Evolutionary conservation across 2,888 invertebrate genomes (phyloP).

Genomic region (Eristalis tenax): DNA sequence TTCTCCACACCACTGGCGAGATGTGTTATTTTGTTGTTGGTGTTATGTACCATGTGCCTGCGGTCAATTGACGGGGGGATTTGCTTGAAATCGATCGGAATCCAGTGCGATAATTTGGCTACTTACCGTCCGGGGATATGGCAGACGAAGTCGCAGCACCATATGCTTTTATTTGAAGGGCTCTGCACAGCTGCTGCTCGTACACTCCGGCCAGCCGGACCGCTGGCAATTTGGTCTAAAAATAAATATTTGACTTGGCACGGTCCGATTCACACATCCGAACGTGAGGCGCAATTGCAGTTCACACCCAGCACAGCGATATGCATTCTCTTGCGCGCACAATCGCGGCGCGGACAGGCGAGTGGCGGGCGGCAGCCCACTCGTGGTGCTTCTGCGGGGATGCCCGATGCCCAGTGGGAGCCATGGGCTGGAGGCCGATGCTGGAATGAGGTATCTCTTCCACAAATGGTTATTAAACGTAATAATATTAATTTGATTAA

Average conservation of each 20-base stretch:
- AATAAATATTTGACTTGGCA: constrained; percentile 72
- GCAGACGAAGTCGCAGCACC: constrained; percentile 31
- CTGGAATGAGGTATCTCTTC: constrained; percentile 68
- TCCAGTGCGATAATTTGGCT: constrained; percentile 70
- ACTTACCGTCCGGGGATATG: constrained; percentile 49
- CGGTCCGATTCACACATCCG: constrained; percentile 52
- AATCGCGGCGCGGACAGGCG: neutral
- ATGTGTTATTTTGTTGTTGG: neutral
- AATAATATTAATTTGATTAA: constrained; percentile 71
- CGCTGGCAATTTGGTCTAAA: constrained; percentile 66
- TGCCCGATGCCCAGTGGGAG: constrained; percentile 19
- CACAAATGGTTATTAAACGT: constrained; percentile 69
- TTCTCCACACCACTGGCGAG: neutral
- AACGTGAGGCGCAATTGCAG: constrained; percentile 53
- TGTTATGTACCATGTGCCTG: constrained; percentile 12
- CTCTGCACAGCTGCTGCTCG: constrained; percentile 50
- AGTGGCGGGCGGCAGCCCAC: neutral
- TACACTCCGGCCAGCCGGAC: neutral
- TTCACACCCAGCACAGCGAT: constrained; percentile 58
- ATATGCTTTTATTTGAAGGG: constrained; percentile 24
- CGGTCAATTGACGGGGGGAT: constrained; percentile 61
- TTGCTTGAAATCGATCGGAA: constrained; percentile 70
- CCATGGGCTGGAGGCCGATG: constrained; percentile 41
- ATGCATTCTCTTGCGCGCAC: constrained; percentile 36
- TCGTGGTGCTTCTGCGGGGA: constrained; percentile 32